Conservation (phyloP, 2,113 vertebrate species). For the Telmatochromis brichardi region DNA sequence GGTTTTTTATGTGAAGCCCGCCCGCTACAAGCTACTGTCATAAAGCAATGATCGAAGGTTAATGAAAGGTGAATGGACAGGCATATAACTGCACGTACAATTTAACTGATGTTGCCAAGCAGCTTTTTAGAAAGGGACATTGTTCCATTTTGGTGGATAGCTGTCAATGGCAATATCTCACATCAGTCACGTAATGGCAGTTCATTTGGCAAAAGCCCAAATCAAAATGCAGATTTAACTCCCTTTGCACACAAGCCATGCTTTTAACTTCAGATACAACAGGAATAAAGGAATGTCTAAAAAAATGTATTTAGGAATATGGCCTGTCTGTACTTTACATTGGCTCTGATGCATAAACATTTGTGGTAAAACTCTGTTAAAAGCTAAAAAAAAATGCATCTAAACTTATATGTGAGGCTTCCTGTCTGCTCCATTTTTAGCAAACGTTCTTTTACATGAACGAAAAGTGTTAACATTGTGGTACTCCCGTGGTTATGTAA, state of each 20-base stretch:
- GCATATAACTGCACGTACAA: background rate
- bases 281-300: background rate
- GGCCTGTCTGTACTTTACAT: background rate
- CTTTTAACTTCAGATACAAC: background rate
- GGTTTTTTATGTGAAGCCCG: background rate
- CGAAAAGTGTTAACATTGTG: background rate
- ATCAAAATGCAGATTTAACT: constrained; percentile 31
- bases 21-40: background rate
- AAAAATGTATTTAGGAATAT: background rate
- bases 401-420: background rate
- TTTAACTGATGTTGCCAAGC: constrained; percentile 29
- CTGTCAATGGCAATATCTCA: constrained; percentile 22
- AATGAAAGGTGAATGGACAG: constrained; percentile 42
- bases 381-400: background rate
- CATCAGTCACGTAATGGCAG: background rate
- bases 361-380: background rate
- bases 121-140: constrained; percentile 28
- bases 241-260: background rate
- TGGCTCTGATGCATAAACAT: background rate
- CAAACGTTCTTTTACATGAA: background rate
- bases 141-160: constrained; percentile 17
- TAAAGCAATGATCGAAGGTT: constrained; percentile 45
- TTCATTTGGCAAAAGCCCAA: constrained; percentile 15
- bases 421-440: background rate
- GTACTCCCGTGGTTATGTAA: background rate